Base-by-base conservation (phyloP, 2,888 invertebrate genomes). In the Antitype chi region DNA sequence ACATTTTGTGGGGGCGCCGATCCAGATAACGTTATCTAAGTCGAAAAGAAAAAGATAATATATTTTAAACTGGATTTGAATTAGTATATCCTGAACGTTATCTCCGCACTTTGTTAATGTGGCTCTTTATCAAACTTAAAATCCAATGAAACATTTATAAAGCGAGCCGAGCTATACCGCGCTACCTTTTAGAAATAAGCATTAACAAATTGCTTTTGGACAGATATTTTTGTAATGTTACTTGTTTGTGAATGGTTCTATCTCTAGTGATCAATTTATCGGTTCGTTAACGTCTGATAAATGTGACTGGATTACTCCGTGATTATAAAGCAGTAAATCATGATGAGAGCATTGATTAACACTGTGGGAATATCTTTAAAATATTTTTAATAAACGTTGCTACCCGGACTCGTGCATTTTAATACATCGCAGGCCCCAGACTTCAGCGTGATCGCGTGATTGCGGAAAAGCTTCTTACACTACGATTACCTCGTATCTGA, bases 241-340 rank as follows among this genome's bases (percentile, higher is more conserved):
- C 92, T 92, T 93, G 92, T 94, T 94, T 93, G 93, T 94, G 92
- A 94, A 94, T 92, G 91, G 91, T 88, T 91, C 93, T 94, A 95
- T 95, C 94, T 94, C 87, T 91, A 91, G 92, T 92, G 93, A 94
- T 94, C 94, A 94, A 94, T 95, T 96, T 94, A 95, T 95, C 93
- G 92, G 92, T 93, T 96, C 94, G 94, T 96, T 96, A 95, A 92
- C 88, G 88, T 83, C 91, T 94, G 93, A 95, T 94, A 94, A 94
- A 96, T 95, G 92, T 86, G 89, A 90, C 90, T 91, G 91, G 92
- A 94, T 94, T 92, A 91, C 89, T 93, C 90, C 91, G 90, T 93
- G 95, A 94, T 95, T 94, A 95, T 95, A 94, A 94, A 93, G 90
- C 90, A 90, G 90, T 95, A 93, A 91, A 94, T 95, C 94, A 93